Evolutionary conservation across 92 coral and sea anemone species (phyloP), one percentile per base, ranked within the genome.

Genomic region (Pocillopora meandrina): DNA sequence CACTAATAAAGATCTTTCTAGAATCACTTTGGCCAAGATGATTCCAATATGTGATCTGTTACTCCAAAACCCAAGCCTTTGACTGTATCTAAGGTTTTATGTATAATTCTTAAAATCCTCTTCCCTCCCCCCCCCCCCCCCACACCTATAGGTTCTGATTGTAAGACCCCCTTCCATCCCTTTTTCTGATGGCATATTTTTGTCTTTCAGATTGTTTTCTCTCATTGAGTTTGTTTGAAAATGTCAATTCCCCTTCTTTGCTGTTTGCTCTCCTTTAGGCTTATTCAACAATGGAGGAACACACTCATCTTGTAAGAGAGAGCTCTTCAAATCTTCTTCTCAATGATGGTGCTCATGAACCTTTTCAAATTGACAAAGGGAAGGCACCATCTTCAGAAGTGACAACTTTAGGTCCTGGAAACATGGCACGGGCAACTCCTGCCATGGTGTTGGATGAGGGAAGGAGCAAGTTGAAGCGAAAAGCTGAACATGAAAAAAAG

Each of bases 371-470:
- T 59, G 93, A 90, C 78, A 96, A 92, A 75, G 92, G 90, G 58
- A 88, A 88, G 47, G 87, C 80, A 42, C 86, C 81, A 13, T 76
- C 61, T 17, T 58, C 77, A 33, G 75, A 74, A 36, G 83, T 79
- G 9, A 95, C 99, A 19, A 88, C 93, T 33, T 88, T 96, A 31
- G 94, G 97, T 7, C 90, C 97, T 20, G 85, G 90, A 59, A 94
- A 85, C 76, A 91, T 94, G 98, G 97, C 79, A 16, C 84, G 94
- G 67, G 92, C 99, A 56, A 82, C 90, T 58, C 99, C 95, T 56
- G 84, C 97, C 77, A 65, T 87, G 69, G 98, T 76, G 61, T 66
- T 75, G 82, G 91, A 87, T 75, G 86, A 78, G 76, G 90, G 85
- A 55, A 55, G 60, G 21, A 83, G 72, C 62, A 90, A 52, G 36